Conservation (phyloP, 2,888 invertebrate species). For the Synergus laeviventris region DNA sequence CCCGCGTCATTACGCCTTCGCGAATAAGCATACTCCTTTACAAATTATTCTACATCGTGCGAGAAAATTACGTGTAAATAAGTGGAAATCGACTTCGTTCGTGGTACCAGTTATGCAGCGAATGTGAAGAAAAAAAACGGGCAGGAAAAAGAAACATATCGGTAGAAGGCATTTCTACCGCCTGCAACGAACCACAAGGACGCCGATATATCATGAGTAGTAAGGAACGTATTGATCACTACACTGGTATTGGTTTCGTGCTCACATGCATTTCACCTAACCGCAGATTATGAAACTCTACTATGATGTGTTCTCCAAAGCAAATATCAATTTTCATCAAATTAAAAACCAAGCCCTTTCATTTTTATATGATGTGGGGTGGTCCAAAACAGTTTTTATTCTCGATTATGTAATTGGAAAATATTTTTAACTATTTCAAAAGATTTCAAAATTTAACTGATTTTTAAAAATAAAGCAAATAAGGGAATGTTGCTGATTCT, state of each 20-base stretch:
- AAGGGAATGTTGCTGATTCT: neutral
- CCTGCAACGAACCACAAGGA: slow-evolving; percentile 35
- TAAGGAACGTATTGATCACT: slow-evolving; percentile 28
- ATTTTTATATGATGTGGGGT: slow-evolving; percentile 9
- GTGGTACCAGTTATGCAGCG: slow-evolving; percentile 10
- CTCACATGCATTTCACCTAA: neutral
- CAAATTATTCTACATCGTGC: slow-evolving; percentile 33
- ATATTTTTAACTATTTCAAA: too few species aligned
- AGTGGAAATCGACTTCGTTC: slow-evolving; percentile 17
- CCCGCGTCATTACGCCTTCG: neutral
- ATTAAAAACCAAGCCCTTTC: neutral
- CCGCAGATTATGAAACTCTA: neutral
- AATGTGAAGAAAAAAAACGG: slow-evolving; percentile 12
- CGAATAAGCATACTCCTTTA: neutral
- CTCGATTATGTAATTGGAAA: too few species aligned
- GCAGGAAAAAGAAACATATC: slow-evolving; percentile 34
- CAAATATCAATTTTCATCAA: neutral
- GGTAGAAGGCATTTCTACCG: slow-evolving; percentile 22
- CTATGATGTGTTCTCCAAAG: neutral
- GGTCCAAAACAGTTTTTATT: too few species aligned
- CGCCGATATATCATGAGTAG: slow-evolving; percentile 28
- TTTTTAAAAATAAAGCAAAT: neutral
- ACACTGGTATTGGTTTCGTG: slow-evolving; percentile 2
- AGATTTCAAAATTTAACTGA: too few species aligned
- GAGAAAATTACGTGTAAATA: slow-evolving; percentile 21